Evolutionary conservation across 2,113 vertebrate species (phyloP).

Genomic region (Ia io): DNA sequence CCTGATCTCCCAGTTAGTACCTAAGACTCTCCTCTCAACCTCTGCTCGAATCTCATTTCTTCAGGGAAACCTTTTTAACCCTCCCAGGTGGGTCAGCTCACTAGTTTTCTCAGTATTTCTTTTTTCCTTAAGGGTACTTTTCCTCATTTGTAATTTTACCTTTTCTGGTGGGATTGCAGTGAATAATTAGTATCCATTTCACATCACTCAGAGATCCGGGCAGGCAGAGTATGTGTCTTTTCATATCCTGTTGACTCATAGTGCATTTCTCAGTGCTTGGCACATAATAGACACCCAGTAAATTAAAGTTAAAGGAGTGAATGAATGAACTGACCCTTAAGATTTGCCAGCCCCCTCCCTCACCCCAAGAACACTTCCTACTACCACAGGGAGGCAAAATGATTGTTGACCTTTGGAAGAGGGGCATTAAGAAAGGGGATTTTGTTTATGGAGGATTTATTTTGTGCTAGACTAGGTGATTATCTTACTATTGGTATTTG

Average conservation of each 20-base stretch:
- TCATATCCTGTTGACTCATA: background rate
- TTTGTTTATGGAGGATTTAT: background rate
- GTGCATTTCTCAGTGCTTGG: background rate
- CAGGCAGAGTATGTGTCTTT: background rate
- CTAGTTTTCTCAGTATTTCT: constrained; percentile 21
- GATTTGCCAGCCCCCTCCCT: background rate
- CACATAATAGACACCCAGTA: background rate
- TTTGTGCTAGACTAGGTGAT: background rate
- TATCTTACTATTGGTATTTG: background rate
- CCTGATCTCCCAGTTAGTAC: background rate
- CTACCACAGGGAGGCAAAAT: background rate
- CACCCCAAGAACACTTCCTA: background rate
- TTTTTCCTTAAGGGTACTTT: background rate
- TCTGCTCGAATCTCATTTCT: background rate
- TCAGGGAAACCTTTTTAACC: background rate
- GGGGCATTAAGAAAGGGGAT: background rate
- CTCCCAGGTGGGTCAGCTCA: background rate
- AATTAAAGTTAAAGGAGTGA: background rate
- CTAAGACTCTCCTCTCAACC: background rate
- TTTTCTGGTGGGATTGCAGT: background rate
- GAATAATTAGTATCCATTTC: background rate
- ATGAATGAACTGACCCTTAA: background rate
- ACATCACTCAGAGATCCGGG: background rate
- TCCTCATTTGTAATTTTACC: background rate
- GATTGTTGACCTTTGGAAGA: background rate